Conservation (phyloP, 2,888 invertebrate species). For the Hyles lineata region DNA sequence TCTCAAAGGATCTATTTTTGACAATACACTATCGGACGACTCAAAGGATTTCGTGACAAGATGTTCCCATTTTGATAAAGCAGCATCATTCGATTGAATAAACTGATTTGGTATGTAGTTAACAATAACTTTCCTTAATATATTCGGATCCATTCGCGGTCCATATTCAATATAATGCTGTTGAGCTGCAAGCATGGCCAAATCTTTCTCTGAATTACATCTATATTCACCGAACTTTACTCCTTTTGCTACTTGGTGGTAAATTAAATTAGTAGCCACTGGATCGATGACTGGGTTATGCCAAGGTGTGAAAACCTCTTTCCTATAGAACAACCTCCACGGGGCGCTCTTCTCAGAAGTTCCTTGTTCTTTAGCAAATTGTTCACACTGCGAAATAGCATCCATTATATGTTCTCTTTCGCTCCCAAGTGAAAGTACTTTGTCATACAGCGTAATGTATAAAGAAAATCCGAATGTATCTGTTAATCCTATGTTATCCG, state of each 20-base stretch:
- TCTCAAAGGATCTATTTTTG: slow-evolving; percentile 86
- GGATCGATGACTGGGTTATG: slow-evolving; percentile 93
- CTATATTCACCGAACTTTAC: slow-evolving; percentile 97
- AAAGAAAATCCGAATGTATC: slow-evolving; percentile 97
- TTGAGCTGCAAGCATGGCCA: slow-evolving; percentile 95
- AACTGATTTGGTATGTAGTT: slow-evolving; percentile 93
- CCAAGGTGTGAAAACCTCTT: slow-evolving; percentile 97
- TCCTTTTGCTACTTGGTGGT: slow-evolving; percentile 94
- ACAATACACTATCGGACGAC: slow-evolving; percentile 89
- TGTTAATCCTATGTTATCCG: slow-evolving; percentile 89
- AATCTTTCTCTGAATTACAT: slow-evolving; percentile 92
- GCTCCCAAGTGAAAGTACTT: slow-evolving; percentile 94
- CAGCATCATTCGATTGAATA: slow-evolving; percentile 86
- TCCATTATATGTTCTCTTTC: slow-evolving; percentile 97
- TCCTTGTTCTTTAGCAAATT: slow-evolving; percentile 96
- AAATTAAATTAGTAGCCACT: slow-evolving; percentile 94
- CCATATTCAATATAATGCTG: slow-evolving; percentile 95
- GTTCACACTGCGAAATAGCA: slow-evolving; percentile 98
- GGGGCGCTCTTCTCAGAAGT: slow-evolving; percentile 93
- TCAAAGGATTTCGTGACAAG: slow-evolving; percentile 89
- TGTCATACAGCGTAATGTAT: slow-evolving; percentile 95
- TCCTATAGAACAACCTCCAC: slow-evolving; percentile 94
- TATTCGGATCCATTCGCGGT: slow-evolving; percentile 86
- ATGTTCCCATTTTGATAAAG: slow-evolving; percentile 89
- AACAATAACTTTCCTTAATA: slow-evolving; percentile 88